Evolutionary conservation across 2,113 vertebrate genomes (phyloP).

Genomic region (Argyrosomus japonicus): DNA sequence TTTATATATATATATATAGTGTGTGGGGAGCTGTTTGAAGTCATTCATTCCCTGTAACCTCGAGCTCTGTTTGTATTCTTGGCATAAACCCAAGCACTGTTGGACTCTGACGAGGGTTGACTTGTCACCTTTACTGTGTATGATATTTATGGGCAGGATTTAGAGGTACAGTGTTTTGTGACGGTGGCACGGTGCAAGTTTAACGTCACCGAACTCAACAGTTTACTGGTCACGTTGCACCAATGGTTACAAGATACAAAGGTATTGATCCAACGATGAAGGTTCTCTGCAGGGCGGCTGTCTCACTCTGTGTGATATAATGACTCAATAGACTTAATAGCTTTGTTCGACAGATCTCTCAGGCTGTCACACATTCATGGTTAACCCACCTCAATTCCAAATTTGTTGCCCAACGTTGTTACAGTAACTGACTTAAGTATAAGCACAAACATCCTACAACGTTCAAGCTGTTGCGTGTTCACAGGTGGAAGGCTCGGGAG

Average conservation of each 20-base stretch:
- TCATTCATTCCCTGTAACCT: neutral
- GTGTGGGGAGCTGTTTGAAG: neutral
- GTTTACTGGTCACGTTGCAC: neutral
- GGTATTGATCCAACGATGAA: neutral
- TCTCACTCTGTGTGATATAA: neutral
- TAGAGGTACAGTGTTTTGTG: neutral
- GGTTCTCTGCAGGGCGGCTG: neutral
- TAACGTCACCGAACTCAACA: neutral
- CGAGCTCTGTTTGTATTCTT: slow-evolving; percentile 8
- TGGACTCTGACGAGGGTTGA: neutral
- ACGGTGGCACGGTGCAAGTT: neutral
- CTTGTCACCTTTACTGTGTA: slow-evolving; percentile 9
- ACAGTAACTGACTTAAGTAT: slow-evolving; percentile 3
- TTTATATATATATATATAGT: neutral
- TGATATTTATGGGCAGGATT: neutral
- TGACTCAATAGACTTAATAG: neutral
- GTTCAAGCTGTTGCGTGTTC: neutral
- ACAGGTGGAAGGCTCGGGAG: neutral
- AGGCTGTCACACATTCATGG: neutral
- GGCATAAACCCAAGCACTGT: neutral
- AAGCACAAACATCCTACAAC: neutral
- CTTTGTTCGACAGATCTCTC: slow-evolving; percentile 3
- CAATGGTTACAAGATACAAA: neutral
- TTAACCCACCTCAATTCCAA: neutral
- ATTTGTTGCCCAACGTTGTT: slow-evolving; percentile 3